These are phyloP conservation scores for Thera britannica DNA, from an alignment of 2,888 invertebrate species.

Conservation along the genomic window DNA sequence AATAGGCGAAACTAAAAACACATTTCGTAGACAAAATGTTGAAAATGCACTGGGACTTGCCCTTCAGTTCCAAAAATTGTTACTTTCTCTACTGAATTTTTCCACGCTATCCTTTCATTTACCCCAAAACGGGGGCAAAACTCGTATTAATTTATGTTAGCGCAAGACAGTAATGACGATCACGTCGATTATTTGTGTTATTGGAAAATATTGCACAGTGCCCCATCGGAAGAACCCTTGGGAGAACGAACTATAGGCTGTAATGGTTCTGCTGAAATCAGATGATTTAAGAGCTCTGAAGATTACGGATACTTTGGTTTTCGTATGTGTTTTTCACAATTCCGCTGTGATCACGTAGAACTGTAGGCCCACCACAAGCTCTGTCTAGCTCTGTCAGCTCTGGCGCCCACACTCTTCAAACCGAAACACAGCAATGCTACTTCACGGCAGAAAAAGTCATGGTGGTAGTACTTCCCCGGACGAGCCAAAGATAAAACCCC, in stretches of 20 bases:
- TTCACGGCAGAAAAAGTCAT: no score
- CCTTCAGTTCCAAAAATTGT: no score
- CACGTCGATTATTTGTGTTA: constrained; percentile 74
- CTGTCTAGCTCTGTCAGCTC: no score
- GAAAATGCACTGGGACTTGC: no score
- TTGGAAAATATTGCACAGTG: constrained; percentile 67
- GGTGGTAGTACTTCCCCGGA: no score
- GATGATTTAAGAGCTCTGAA: constrained; percentile 29
- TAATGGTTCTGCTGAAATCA: constrained; percentile 31
- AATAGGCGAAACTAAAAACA: no score
- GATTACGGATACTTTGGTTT: constrained; percentile 16
- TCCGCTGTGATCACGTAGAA: no score
- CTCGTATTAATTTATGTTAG: constrained; percentile 81
- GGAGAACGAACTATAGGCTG: constrained; percentile 37
- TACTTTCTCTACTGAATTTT: constrained; percentile 8
- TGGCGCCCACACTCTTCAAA: no score
- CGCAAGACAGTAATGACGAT: constrained; percentile 75
- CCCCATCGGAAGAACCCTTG: constrained; percentile 59
- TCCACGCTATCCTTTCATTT: constrained; percentile 34
- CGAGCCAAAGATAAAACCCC: no score
- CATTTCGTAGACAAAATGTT: no score
- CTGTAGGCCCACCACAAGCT: no score
- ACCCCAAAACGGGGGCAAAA: constrained; percentile 51
- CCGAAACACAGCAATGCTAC: no score
- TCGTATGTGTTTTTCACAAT: background rate